phyloP scores from a whole-genome alignment of 2,797 vertebrate species.

The Sebastes iracundus region DNA sequence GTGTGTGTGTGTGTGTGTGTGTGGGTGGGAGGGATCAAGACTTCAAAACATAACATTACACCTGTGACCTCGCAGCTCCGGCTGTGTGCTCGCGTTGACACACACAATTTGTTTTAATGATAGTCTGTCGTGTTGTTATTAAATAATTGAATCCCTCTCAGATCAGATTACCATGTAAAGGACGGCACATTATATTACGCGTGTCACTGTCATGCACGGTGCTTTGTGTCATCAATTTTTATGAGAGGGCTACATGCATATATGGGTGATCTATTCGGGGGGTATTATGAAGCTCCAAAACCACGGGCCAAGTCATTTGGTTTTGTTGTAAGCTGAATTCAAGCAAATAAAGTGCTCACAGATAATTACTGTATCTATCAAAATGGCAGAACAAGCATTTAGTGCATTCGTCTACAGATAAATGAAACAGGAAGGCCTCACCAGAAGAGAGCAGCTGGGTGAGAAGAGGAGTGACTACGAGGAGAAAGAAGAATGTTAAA shows the following conservation, averaged over 20 bases:
- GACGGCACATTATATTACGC: conserved; percentile 58
- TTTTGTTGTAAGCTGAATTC: neutral
- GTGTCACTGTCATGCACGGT: conserved; percentile 41
- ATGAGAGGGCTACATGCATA: conserved; percentile 47
- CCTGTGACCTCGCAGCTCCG: conserved; percentile 77
- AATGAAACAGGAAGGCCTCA: conserved; percentile 65
- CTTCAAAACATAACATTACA: conserved; percentile 73
- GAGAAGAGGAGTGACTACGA: conserved; percentile 82
- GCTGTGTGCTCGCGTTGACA: conserved; percentile 64
- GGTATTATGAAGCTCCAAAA: conserved; percentile 16
- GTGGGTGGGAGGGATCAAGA: conserved; percentile 30
- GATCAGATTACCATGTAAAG: conserved; percentile 78
- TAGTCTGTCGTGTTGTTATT: conserved; percentile 79
- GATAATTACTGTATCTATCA: conserved; percentile 22
- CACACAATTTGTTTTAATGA: conserved; percentile 80
- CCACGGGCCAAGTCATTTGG: neutral
- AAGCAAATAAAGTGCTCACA: conserved; percentile 1
- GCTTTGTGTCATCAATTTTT: conserved; percentile 59
- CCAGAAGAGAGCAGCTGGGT: conserved; percentile 74
- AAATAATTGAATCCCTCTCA: conserved; percentile 79
- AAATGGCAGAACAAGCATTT: conserved; percentile 6
- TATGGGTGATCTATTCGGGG: neutral
- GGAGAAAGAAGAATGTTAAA: conserved; percentile 44
- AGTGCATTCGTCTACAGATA: conserved; percentile 4
- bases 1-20: neutral